Percentiles rank a stretch among this genome's conserved stretches.
Conservation (phyloP, 2,888 invertebrate genomes). For the Dryobota labecula region DNA sequence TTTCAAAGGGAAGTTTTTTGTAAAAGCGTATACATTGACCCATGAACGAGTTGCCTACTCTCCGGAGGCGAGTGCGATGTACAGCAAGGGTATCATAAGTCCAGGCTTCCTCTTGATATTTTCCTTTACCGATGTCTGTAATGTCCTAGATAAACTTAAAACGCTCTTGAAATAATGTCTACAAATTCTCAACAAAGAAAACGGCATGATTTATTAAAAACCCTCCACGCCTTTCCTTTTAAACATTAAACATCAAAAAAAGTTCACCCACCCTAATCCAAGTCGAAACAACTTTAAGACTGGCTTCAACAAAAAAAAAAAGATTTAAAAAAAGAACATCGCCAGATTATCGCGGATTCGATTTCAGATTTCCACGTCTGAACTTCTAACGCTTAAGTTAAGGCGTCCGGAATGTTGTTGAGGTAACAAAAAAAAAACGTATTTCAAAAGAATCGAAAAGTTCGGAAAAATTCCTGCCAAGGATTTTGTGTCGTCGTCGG, state of each 20-base stretch:
- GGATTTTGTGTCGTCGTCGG: constrained; percentile 70
- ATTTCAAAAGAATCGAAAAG: constrained; percentile 69
- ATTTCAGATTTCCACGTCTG: constrained; percentile 49
- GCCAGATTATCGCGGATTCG: constrained; percentile 55
- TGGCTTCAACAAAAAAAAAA: constrained; percentile 20
- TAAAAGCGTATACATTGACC: too few relatives aligned
- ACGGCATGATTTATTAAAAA: not conserved
- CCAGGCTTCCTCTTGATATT: too few relatives aligned
- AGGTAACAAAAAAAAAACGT: constrained; percentile 62
- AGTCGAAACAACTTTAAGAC: constrained; percentile 31
- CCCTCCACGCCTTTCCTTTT: not conserved
- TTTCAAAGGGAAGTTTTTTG: too few relatives aligned
- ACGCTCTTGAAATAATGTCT: not conserved
- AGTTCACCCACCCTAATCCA: constrained; percentile 1
- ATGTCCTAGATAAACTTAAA: too few relatives aligned
- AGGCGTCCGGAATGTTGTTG: constrained; percentile 59
- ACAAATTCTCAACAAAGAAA: not conserved
- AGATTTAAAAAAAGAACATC: constrained; percentile 26
- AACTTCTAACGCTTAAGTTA: constrained; percentile 55
- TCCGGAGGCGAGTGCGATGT: too few relatives aligned
- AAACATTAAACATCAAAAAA: constrained; percentile 26
- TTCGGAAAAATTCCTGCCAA: constrained; percentile 70
- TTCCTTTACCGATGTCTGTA: too few relatives aligned
- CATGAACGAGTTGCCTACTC: too few relatives aligned
- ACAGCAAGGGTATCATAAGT: too few relatives aligned